These are phyloP conservation scores for Mionectes olivaceus DNA, from an alignment of 2,797 vertebrate species.

Conservation along the genomic window DNA sequence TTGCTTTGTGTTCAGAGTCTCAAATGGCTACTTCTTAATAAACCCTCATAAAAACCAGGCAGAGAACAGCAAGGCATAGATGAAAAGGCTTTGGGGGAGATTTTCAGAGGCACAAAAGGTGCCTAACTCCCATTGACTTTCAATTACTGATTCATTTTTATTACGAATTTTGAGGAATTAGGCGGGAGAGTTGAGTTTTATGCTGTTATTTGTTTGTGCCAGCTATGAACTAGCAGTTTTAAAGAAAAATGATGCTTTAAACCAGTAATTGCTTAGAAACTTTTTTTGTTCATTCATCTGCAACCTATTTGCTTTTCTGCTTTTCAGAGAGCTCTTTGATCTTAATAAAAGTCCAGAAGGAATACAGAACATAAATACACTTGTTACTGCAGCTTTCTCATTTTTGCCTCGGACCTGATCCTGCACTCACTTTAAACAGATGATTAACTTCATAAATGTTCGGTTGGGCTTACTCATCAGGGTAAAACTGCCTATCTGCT, in stretches of 20 bases:
- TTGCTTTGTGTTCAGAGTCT: constrained; percentile 56
- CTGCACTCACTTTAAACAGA: constrained; percentile 55
- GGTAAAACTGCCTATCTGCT: constrained; percentile 50
- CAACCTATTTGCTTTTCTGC: constrained; percentile 60
- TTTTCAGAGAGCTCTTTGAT: constrained; percentile 60
- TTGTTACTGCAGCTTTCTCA: constrained; percentile 52
- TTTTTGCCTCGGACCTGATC: constrained; percentile 51
- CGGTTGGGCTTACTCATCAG: constrained; percentile 27
- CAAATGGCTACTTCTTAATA: constrained; percentile 63
- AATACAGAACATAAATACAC: constrained; percentile 56
- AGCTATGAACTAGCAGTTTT: not conserved
- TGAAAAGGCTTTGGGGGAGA: constrained; percentile 71
- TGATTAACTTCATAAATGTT: constrained; percentile 62
- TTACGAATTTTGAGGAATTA: constrained; percentile 47
- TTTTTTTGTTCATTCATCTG: constrained; percentile 53
- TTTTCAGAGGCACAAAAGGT: constrained; percentile 74
- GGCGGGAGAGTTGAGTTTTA: constrained; percentile 27
- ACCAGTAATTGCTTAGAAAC: constrained; percentile 52
- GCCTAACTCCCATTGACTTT: constrained; percentile 68
- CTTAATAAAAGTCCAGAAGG: constrained; percentile 68
- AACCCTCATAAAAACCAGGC: constrained; percentile 53
- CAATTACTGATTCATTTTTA: constrained; percentile 68
- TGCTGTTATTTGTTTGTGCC: constrained; percentile 22
- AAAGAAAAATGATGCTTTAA: constrained; percentile 39
- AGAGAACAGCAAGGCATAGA: constrained; percentile 66